Evolutionary conservation across 1,140 invertebrate genomes (phyloP).

Genomic region (Drosophila quadrilineata): DNA sequence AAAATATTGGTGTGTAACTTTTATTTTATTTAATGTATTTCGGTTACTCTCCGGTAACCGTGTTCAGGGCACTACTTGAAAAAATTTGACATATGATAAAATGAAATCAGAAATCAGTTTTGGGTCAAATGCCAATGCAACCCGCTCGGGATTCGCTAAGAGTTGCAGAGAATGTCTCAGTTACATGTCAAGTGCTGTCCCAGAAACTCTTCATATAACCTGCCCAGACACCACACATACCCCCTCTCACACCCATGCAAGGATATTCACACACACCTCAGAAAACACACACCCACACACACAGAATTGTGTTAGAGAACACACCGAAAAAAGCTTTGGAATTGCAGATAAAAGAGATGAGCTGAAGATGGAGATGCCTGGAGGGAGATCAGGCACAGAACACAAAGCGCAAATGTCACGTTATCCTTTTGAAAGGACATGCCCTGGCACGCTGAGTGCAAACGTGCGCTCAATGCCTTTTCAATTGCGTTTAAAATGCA

Average conservation of each 20-base stretch:
- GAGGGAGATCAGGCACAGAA: constrained; percentile 12
- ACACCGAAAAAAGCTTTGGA: background rate
- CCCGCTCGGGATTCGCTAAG: background rate
- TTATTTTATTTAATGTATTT: no score
- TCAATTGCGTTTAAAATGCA: constrained; percentile 73
- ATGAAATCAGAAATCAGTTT: no score
- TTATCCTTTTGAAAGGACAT: constrained; percentile 55
- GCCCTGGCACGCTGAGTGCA: constrained; percentile 31
- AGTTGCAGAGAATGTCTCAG: background rate
- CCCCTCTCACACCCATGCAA: constrained; percentile 17
- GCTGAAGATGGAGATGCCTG: background rate
- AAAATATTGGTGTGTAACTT: no score
- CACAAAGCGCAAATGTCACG: constrained; percentile 62
- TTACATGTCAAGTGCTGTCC: constrained; percentile 33
- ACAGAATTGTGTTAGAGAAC: background rate
- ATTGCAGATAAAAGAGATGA: constrained; percentile 23
- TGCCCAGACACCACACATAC: background rate
- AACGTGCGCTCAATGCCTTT: constrained; percentile 49
- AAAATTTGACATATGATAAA: no score
- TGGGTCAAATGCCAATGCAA: background rate
- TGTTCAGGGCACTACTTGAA: no score
- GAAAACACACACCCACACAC: background rate
- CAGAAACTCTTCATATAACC: constrained; percentile 22
- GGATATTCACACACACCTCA: background rate
- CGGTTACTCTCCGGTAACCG: no score